Base-by-base conservation (phyloP, 2,888 invertebrate species). In the Sesia bembeciformis region DNA sequence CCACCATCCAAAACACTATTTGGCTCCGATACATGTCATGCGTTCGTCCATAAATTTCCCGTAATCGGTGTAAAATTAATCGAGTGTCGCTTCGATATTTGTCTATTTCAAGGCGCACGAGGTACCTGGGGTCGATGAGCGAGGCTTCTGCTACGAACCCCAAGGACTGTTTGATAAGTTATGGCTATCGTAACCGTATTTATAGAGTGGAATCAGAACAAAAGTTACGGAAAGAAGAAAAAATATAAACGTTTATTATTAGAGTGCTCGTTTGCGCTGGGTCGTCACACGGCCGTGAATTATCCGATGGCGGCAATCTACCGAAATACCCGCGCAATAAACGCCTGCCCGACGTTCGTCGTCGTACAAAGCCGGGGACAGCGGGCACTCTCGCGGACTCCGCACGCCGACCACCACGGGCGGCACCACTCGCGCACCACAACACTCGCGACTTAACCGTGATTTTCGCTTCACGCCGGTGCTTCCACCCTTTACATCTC, bases 171-270 rank as follows among this genome's bases (percentile, higher is more conserved):
- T 49, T 7, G 7, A 50, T 40, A 39, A 38, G 43, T 54, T 54
- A 52, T 41, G 41, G 57, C 57, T 43, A 54, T 8, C 56, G 53
- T 54, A 63, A 68, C 67, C 60, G 66, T 65, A 66, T 61, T 64
- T 66, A 67, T 60, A 62, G 58, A 63, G 70, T 70, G 67, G 66
- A 74, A 73, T 76, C 70, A 65, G 74, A 80, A 76, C 74, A 74
- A 77, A 78, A 81, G 76, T 81, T 75, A 78, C 78, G 74, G 74
- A 70, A 74, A 75, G 78, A 79, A 79, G 83, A 84, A 86, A 73
- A 87, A 88, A 87, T 85, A 88, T 89, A 89, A 88, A 89, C 87
- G 85, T 80, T 84, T 89, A 89, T 86, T 79, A 87, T 83, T 89
- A 88, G 88, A 85, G 80, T 73, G 87, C 86, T 86, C 84, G 82